Evolutionary conservation across 2,888 invertebrate species (phyloP).

Genomic region (Chymomyza fuscimana): DNA sequence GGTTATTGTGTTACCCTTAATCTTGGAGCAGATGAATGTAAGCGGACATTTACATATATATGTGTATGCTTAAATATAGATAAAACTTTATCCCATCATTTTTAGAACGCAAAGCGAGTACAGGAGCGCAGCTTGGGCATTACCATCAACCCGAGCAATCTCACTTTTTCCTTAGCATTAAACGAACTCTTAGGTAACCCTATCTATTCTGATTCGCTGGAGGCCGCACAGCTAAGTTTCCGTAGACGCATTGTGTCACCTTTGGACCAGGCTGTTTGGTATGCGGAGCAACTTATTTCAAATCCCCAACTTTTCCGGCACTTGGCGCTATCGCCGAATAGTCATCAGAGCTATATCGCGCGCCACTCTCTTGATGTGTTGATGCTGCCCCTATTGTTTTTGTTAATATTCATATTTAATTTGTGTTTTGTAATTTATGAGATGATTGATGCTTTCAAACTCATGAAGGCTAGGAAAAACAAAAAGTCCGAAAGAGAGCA

Average conservation of each 20-base stretch:
- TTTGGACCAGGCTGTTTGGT: constrained; percentile 56
- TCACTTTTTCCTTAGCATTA: constrained; percentile 24
- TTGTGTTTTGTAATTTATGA: background rate
- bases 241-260: constrained; percentile 37
- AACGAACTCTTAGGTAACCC: constrained; percentile 26
- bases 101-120: constrained; percentile 57
- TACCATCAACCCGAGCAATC: background rate
- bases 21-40: constrained; percentile 71
- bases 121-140: constrained; percentile 52
- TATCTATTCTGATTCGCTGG: constrained; percentile 3
- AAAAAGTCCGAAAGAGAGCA: background rate
- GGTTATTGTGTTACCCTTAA: constrained; percentile 69
- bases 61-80: background rate
- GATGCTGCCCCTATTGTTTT: constrained; percentile 25
- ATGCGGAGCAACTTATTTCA: constrained; percentile 50
- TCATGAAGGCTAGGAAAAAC: background rate
- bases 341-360: constrained; percentile 33
- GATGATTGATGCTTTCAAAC: background rate
- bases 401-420: constrained; percentile 27
- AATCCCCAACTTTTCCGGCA: constrained; percentile 36
- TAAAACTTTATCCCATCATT: background rate
- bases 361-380: constrained; percentile 52
- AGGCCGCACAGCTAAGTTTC: constrained; percentile 42
- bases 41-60: background rate
- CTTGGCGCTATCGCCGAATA: constrained; percentile 24